Evolutionary conservation across 2,113 vertebrate species (phyloP).

Genomic region (Corythornis madagascariensis): DNA sequence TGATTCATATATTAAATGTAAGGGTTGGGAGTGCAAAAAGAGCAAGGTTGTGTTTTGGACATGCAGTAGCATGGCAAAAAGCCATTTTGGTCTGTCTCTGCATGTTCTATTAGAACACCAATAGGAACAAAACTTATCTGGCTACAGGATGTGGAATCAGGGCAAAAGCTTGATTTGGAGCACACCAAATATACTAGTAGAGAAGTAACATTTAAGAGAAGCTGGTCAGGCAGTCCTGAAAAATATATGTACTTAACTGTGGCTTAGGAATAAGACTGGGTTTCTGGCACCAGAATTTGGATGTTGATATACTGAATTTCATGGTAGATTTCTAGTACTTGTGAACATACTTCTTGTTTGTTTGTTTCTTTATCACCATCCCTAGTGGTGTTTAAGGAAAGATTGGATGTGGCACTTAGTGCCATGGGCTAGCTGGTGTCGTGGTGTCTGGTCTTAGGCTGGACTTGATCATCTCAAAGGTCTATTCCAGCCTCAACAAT

Average conservation of each 20-base stretch:
- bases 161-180: fast-evolving
- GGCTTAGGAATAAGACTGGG: neutral
- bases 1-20: neutral
- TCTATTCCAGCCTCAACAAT: too few relatives aligned
- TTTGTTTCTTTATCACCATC: neutral
- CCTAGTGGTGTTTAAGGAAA: too few relatives aligned
- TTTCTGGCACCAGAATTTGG: neutral
- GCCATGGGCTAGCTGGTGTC: too few relatives aligned
- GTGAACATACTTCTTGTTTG: neutral
- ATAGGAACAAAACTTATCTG: neutral
- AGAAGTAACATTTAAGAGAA: neutral
- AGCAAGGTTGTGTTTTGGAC: neutral
- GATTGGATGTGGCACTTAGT: too few relatives aligned
- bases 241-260: neutral
- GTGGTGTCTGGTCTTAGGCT: too few relatives aligned
- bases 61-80: neutral
- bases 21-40: neutral
- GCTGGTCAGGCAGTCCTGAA: neutral
- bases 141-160: neutral
- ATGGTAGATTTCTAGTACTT: neutral
- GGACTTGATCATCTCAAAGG: too few relatives aligned
- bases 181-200: neutral
- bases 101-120: neutral
- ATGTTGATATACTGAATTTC: neutral
- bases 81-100: neutral